A percentile compares a stretch with the other conserved stretches of the same genome.
These are phyloP conservation scores for Sisyra terminalis DNA, from an alignment of 2,888 invertebrate genomes.

Conservation along the genomic window DNA sequence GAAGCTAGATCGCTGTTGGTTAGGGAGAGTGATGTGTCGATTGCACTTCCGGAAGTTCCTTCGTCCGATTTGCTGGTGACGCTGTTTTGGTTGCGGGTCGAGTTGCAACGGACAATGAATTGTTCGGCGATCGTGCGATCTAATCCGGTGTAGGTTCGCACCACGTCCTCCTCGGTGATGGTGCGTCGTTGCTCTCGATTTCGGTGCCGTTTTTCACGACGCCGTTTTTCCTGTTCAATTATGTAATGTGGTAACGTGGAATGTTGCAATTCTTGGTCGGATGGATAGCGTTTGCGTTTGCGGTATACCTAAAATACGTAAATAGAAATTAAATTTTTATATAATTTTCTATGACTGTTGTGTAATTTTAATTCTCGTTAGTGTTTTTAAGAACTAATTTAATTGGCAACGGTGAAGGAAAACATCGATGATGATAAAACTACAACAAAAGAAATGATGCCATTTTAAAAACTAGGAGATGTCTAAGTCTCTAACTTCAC, in stretches of 20 bases:
- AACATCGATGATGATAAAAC: too few species aligned
- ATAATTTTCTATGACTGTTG: background rate
- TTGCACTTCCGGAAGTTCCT: conserved; percentile 7
- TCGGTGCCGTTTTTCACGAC: conserved; percentile 13
- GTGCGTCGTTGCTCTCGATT: conserved; percentile 15
- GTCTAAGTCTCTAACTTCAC: too few species aligned
- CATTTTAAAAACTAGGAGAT: too few species aligned
- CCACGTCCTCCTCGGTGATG: conserved; percentile 34
- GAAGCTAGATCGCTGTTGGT: conserved; percentile 17
- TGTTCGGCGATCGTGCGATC: conserved; percentile 45
- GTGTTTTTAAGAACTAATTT: too few species aligned
- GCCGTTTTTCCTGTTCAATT: conserved; percentile 15
- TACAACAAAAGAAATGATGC: too few species aligned
- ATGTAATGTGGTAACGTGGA: conserved; percentile 13
- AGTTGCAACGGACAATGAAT: conserved; percentile 44
- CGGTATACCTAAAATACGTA: conserved; percentile 12
- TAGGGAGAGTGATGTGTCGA: conserved; percentile 10
- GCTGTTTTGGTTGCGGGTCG: conserved; percentile 27
- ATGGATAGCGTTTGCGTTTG: conserved; percentile 23
- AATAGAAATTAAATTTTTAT: background rate
- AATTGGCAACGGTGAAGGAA: too few species aligned
- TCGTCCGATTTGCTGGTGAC: conserved; percentile 17
- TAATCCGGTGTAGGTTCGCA: conserved; percentile 40
- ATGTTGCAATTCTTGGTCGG: conserved; percentile 12
- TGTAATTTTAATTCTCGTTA: conserved; percentile 4